phyloP scores from a whole-genome alignment of 2,113 vertebrate genomes.

The Psilopogon haemacephalus region DNA sequence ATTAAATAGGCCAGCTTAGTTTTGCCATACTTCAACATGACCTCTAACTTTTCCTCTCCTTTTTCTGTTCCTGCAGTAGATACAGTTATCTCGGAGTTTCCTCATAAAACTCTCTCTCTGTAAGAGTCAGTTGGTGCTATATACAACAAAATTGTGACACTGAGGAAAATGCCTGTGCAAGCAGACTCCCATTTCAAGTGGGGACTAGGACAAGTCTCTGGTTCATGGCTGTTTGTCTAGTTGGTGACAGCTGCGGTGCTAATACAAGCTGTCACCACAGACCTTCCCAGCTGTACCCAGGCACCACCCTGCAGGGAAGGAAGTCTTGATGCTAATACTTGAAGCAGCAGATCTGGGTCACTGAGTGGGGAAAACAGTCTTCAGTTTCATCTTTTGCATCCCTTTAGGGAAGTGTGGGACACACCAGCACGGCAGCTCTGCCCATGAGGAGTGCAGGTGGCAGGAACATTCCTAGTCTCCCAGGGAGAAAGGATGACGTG shows the following conservation, averaged over 20 bases:
- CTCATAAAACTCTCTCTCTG: not conserved
- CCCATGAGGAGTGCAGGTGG: not conserved
- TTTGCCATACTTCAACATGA: not conserved
- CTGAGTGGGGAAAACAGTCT: accelerated
- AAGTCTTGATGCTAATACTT: accelerated
- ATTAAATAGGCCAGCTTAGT: not conserved
- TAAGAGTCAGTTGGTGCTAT: not conserved
- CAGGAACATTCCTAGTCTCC: not conserved
- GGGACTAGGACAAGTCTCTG: not conserved
- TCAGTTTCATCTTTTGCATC: not conserved
- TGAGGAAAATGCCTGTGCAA: not conserved
- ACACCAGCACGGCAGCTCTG: not conserved
- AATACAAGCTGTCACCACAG: not conserved
- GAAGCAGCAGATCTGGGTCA: not conserved
- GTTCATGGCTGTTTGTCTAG: not conserved
- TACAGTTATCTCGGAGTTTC: not conserved
- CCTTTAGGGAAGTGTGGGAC: accelerated
- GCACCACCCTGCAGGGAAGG: not conserved
- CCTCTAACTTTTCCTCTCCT: not conserved
- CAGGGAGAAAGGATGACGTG: too few relatives aligned
- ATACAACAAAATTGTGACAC: not conserved
- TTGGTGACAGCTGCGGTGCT: not conserved
- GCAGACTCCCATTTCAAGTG: not conserved
- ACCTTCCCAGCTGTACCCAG: accelerated
- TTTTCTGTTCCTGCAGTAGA: not conserved